phyloP scores from a whole-genome alignment of 2,797 vertebrate species.

The Petrocephalus sullivani region DNA sequence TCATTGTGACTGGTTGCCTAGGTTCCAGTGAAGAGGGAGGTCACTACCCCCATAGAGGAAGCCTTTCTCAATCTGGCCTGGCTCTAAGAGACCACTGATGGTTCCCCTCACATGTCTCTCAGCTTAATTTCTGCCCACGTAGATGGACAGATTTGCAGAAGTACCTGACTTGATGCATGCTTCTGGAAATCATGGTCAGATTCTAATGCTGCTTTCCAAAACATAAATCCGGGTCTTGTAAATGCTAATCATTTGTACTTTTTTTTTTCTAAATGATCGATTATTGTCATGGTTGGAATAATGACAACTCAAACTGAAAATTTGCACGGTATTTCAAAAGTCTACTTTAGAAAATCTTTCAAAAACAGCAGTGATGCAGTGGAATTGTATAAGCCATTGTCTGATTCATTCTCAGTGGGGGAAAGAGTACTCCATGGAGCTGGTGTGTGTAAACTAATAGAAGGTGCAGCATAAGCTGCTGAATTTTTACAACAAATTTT shows the following conservation, averaged over 20 bases:
- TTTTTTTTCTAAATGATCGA: not conserved
- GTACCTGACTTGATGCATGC: not conserved
- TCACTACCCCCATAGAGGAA: not conserved
- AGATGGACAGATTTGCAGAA: not conserved
- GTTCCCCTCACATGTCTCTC: not conserved
- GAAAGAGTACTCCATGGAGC: not conserved
- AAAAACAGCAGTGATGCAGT: not conserved
- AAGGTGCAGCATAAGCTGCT: not conserved
- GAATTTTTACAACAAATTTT: not conserved
- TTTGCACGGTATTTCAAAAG: not conserved
- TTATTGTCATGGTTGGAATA: not conserved
- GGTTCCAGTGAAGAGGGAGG: not conserved
- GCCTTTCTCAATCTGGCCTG: not conserved
- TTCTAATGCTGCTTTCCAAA: not conserved
- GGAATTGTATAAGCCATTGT: not conserved
- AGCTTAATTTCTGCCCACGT: not conserved
- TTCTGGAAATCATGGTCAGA: not conserved
- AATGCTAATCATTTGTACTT: not conserved
- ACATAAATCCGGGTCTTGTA: not conserved
- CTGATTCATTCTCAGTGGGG: not conserved
- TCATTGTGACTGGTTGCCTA: not conserved
- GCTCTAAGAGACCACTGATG: not conserved
- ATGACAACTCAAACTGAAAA: not conserved
- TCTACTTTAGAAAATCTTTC: not conserved
- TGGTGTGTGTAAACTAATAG: not conserved